Evolutionary conservation across 2,888 invertebrate genomes (phyloP), one percentile per base, ranked within the genome.

Genomic region (Bugulina stolonifera): DNA sequence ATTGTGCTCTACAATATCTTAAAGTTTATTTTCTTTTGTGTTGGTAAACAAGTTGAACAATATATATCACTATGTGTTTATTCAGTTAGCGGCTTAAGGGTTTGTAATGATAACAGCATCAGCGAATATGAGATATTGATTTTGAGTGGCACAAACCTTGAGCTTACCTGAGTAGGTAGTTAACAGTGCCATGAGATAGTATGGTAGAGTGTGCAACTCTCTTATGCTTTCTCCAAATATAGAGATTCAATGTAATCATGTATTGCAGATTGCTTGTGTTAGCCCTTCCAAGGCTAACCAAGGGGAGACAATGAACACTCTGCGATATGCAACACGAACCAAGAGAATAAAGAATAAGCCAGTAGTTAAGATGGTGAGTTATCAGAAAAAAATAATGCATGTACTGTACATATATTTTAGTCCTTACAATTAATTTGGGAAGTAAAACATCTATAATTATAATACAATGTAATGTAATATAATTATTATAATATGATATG

Each of bases 341-440:
- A 95, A 94, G 86, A 91, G 91, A 81, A 96, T 96, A 76, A 90
- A 91, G 78, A 93, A 93, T 0, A 94, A 94, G 81, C 96, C 96
- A 0, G 90, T 94, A 25, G 91, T 96, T 34, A 91, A 94, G 84
- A 94, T 96, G 93, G 93, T 92, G 85, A 87, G 87, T 80, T 29
- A 0, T 43, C 10, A 43, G 43, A 43, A 10, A 10, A 10, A 18
- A 35, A 14, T 5, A 55, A 43, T 73, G 25, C 14, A n/a, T 71
- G 18, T 25, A 18, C 14, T n/a, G 14, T 2, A 10, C 69, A 1
- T 72, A 10, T 71, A 14, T 25, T 14, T 25, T 27, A 71, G 27
- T 18, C 5, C 22, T 71, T 14, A 69, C 14, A 32, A n/a, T n/a
- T n/a, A n/a, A 52, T 22, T 52, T 52, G 52, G 14, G 52, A 14